Base-by-base conservation (phyloP, 2,113 vertebrate species). In the Ammodytes dubius region DNA sequence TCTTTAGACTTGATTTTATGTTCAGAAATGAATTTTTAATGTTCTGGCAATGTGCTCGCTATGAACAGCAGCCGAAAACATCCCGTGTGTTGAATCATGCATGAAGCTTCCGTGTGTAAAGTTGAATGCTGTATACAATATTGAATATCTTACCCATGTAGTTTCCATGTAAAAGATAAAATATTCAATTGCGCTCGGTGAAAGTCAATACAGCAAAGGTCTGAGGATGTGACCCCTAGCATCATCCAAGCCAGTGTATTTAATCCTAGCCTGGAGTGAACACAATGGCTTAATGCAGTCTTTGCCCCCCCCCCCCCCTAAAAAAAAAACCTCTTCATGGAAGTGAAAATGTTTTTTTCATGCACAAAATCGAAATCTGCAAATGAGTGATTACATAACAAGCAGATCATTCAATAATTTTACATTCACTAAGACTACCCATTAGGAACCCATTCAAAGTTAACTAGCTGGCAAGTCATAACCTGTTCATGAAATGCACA, bases 41-140 rank as follows among this genome's bases (percentile, higher is more conserved):
- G 45, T 60, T 52, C 45, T 43, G 68, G 79, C 43, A 67, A 64
- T n/a, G 56, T 50, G 65, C 70, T 82, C 2, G 3, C 54, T 72
- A 37, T 59, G 50, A 86, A 82, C 58, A 61, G 73, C 37, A 79
- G 73, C 59, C 35, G 27, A 66, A 56, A 49, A 39, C 2, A 43
- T 27, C 50, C 54, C 17, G n/a, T 70, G 53, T 52, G 71, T 47
- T 89, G 50, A 86, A 87, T 89, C 76, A 81, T 85, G 63, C 17
- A 89, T 90, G 77, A 72, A 47, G 71, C 43, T 54, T 40, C 49
- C 52, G 17, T 81, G 15, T 56, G 8, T 42, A 13, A 46, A 60
- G 45, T 4, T 6, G 4, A 42, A 63, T 61, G 11, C 5, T 13
- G 6, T 50, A 50, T 10, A n/a, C n/a, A 35, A 42, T 49, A 50